A percentile compares a stretch with the other conserved stretches of the same genome.
These are phyloP conservation scores for Nomada ferruginata DNA, from an alignment of 2,888 invertebrate genomes.

Conservation along the genomic window DNA sequence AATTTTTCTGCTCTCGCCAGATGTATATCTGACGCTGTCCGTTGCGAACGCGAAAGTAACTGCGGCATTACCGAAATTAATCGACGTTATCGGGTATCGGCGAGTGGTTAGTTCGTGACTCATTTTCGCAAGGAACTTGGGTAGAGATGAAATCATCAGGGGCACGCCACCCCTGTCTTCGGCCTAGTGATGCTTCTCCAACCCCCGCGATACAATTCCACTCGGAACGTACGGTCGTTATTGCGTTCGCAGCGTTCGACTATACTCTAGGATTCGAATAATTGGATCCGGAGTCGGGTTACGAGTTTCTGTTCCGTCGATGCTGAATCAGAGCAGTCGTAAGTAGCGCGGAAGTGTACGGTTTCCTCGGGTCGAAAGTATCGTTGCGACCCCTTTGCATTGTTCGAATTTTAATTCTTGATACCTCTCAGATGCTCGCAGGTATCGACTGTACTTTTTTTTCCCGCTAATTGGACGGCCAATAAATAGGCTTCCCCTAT, in stretches of 20 bases:
- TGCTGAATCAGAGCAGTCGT: constrained; percentile 53
- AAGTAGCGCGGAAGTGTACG: constrained; percentile 46
- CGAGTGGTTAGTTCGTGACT: constrained; percentile 19
- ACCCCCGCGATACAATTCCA: constrained; percentile 45
- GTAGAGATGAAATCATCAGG: constrained; percentile 35
- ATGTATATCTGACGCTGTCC: too few species aligned
- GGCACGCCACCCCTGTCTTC: constrained; percentile 9
- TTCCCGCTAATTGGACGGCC: constrained; percentile 33
- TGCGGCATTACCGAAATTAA: constrained; percentile 12
- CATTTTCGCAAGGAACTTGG: constrained; percentile 31
- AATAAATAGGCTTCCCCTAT: not conserved
- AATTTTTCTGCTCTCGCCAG: too few species aligned
- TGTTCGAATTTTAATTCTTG: constrained; percentile 18
- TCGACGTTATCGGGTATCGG: constrained; percentile 19
- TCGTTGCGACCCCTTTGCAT: constrained; percentile 6
- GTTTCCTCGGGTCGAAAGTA: constrained; percentile 35
- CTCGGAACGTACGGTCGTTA: constrained; percentile 59
- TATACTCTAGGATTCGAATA: constrained; percentile 66
- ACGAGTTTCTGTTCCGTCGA: constrained; percentile 59
- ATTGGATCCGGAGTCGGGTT: constrained; percentile 69
- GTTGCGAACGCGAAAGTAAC: not conserved
- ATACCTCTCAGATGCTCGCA: not conserved
- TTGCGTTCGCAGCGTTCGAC: constrained; percentile 51
- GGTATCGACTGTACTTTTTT: constrained; percentile 11
- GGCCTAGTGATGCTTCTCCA: not conserved